phyloP scores from a whole-genome alignment of 2,113 vertebrate genomes.

The Corydoras sp. region DNA sequence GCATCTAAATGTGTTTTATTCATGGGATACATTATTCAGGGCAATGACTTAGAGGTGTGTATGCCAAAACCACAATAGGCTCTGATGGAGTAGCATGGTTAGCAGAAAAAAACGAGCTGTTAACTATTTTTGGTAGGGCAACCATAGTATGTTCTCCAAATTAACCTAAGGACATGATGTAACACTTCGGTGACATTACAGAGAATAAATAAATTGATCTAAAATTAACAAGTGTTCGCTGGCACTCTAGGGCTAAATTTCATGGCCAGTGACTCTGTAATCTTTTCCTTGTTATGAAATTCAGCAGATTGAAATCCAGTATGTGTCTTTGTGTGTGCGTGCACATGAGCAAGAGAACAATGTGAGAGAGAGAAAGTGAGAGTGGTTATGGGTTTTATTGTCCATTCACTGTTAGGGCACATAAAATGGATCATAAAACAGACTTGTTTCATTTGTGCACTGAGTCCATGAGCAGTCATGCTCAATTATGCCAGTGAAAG shows the following conservation, averaged over 20 bases:
- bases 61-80: conserved; percentile 58
- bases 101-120: conserved; percentile 33
- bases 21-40: conserved; percentile 69
- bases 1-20: conserved; percentile 74
- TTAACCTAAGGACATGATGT: conserved; percentile 41
- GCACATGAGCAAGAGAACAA: not conserved
- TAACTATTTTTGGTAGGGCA: conserved; percentile 41
- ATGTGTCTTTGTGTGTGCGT: not conserved
- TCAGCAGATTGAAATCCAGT: conserved; percentile 24
- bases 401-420: conserved; percentile 6
- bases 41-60: conserved; percentile 57
- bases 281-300: conserved; percentile 37
- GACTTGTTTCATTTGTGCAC: conserved; percentile 18
- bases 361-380: not conserved
- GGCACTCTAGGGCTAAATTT: conserved; percentile 17
- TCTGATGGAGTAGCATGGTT: conserved; percentile 52
- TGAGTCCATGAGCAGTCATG: conserved; percentile 53
- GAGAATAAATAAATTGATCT: conserved; percentile 11
- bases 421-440: conserved; percentile 22
- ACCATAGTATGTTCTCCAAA: conserved; percentile 34
- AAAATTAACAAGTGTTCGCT: conserved; percentile 20
- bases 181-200: conserved; percentile 22
- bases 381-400: conserved; percentile 10
- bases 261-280: conserved; percentile 29
- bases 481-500: conserved; percentile 49